Evolutionary conservation across 2,888 invertebrate species (phyloP).

Genomic region (Pecten maximus): DNA sequence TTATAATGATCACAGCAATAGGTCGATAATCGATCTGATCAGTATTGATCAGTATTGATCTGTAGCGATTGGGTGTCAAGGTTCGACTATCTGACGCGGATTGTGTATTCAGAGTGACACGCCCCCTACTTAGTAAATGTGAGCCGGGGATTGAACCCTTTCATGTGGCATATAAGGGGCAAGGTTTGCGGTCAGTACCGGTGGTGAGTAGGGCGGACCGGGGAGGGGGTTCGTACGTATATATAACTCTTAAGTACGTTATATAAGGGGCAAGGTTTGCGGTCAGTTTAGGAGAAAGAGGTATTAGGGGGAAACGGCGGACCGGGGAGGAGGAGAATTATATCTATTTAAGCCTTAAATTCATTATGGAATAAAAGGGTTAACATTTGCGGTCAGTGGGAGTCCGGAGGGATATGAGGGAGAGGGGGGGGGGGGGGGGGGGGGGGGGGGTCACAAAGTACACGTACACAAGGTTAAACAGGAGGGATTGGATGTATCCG

Average conservation of each 20-base stretch:
- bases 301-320: too few species aligned
- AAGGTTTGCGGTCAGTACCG: background rate
- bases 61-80: background rate
- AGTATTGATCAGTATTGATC: background rate
- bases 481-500: too few species aligned
- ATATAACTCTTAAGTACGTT: too few species aligned
- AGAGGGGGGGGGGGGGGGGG: too few species aligned
- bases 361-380: too few species aligned
- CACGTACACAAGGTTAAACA: too few species aligned
- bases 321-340: too few species aligned
- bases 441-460: too few species aligned
- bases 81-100: background rate
- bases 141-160: background rate
- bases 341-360: too few species aligned
- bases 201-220: background rate
- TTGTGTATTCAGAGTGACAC: background rate
- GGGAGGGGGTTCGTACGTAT: background rate
- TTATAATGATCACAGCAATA: background rate
- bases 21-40: conserved; percentile 17
- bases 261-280: background rate
- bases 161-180: background rate
- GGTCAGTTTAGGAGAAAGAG: too few species aligned
- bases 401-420: too few species aligned
- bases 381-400: too few species aligned
- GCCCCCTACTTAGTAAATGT: background rate